Evolutionary conservation across 92 coral and sea anemone genomes (phyloP).

Genomic region (Muricea muricata): DNA sequence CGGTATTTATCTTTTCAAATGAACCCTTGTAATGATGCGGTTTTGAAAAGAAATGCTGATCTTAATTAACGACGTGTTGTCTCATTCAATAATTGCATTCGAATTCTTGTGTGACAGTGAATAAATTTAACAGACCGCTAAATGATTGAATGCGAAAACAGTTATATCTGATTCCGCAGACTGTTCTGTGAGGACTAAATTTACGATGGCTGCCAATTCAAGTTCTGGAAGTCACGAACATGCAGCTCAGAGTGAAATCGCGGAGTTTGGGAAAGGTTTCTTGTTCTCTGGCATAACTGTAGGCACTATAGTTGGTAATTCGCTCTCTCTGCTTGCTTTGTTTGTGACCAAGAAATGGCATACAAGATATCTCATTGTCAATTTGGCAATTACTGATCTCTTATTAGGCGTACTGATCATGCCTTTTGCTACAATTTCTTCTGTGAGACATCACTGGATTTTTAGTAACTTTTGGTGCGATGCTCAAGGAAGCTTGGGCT

Average conservation of each 20-base stretch:
- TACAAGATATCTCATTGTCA: not conserved
- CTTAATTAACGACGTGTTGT: not conserved
- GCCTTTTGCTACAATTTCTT: slow-evolving; percentile 17
- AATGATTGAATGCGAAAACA: not conserved
- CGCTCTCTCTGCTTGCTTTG: slow-evolving; percentile 3
- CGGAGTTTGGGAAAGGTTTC: not conserved
- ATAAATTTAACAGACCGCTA: not conserved
- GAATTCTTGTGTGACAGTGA: not conserved
- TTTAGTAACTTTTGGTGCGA: slow-evolving; percentile 7
- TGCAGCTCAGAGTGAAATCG: not conserved
- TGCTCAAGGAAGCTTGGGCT: slow-evolving; percentile 16
- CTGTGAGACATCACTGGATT: slow-evolving; percentile 12
- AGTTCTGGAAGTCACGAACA: not conserved
- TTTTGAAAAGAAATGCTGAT: slow-evolving; percentile 16
- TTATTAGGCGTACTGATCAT: not conserved
- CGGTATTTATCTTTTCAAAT: not conserved
- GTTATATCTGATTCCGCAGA: not conserved
- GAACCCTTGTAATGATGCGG: not conserved
- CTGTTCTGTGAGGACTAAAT: not conserved
- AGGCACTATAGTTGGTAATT: not conserved
- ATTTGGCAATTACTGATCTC: slow-evolving; percentile 20
- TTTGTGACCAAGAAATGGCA: slow-evolving; percentile 7
- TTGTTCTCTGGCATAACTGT: not conserved
- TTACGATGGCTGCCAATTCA: not conserved
- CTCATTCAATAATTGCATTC: not conserved